phyloP scores from a whole-genome alignment of 2,797 vertebrate genomes.

The Champsocephalus esox region DNA sequence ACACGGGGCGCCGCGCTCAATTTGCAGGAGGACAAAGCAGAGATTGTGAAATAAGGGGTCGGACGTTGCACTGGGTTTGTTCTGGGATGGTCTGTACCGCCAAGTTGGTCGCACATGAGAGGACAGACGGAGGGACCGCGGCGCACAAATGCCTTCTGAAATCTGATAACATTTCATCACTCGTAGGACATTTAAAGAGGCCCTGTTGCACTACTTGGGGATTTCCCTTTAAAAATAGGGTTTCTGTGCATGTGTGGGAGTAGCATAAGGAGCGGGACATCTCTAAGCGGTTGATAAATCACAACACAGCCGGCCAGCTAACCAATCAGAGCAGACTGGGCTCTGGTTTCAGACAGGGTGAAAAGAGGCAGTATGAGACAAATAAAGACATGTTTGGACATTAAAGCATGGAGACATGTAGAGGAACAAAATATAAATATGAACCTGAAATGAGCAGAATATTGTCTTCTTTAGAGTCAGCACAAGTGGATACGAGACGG shows the following conservation, averaged over 20 bases:
- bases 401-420: neutral
- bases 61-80: slow-evolving; percentile 41
- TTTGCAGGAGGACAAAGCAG: slow-evolving; percentile 55
- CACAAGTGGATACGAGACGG: slow-evolving; percentile 45
- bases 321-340: too few species aligned
- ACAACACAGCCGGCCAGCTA: too few species aligned
- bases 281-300: too few species aligned
- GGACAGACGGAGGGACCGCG: slow-evolving; percentile 57
- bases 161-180: slow-evolving; percentile 60
- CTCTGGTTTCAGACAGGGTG: too few species aligned
- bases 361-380: too few species aligned
- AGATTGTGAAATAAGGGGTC: slow-evolving; percentile 35
- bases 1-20: slow-evolving; percentile 18
- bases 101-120: slow-evolving; percentile 59
- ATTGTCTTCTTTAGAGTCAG: slow-evolving; percentile 27
- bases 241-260: too few species aligned
- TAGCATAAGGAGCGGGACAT: too few species aligned
- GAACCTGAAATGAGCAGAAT: too few species aligned
- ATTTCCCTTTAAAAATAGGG: too few species aligned
- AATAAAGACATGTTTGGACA: too few species aligned
- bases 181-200: neutral
- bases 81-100: slow-evolving; percentile 54
- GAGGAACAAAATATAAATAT: slow-evolving; percentile 33
- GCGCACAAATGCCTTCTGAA: slow-evolving; percentile 49
- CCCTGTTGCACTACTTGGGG: too few species aligned